Evolutionary conservation across 1,140 invertebrate species (phyloP).

Genomic region (Maconellicoccus hirsutus): DNA sequence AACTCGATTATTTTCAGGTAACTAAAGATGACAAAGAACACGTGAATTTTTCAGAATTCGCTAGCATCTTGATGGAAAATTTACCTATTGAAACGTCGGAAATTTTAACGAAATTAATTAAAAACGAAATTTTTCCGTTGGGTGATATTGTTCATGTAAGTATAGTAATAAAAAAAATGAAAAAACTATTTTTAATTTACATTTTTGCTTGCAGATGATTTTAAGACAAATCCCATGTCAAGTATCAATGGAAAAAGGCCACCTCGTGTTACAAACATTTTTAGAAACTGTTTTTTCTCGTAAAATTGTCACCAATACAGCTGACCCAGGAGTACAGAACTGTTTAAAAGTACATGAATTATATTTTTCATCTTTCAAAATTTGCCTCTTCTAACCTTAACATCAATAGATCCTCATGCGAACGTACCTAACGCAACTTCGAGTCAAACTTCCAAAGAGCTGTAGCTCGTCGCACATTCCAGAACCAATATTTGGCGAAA

Average conservation of each 20-base stretch:
- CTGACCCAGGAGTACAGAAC: neutral
- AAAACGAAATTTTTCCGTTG: neutral
- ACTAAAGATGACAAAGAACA: neutral
- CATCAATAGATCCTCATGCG: neutral
- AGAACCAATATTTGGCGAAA: neutral
- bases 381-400: no score
- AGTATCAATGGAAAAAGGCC: constrained; percentile 1
- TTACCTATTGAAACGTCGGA: neutral
- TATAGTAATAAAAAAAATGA: neutral
- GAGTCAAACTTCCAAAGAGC: neutral
- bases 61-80: neutral
- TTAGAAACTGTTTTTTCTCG: neutral
- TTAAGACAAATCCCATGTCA: neutral
- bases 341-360: neutral
- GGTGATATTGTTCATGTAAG: neutral
- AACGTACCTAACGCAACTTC: neutral
- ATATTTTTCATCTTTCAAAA: neutral
- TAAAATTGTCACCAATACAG: neutral
- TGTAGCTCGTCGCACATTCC: neutral
- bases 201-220: neutral
- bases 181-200: neutral
- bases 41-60: neutral
- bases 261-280: neutral
- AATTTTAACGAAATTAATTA: neutral
- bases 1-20: neutral